Conservation (phyloP, 2,888 invertebrate genomes). For the Erebia epiphron region DNA sequence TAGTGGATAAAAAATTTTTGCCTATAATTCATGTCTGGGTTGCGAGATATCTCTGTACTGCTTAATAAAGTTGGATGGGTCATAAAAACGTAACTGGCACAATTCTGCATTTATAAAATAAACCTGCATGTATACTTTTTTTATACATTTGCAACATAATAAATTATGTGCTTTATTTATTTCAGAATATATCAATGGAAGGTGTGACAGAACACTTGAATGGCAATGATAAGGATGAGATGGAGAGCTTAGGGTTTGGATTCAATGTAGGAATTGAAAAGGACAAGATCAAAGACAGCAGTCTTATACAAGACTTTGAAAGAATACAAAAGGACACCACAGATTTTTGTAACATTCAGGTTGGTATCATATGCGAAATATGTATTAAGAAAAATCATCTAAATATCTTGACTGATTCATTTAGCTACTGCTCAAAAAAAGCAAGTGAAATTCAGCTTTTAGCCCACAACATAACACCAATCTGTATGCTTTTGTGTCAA, state of each 20-base stretch:
- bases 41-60: no score
- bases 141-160: no score
- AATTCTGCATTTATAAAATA: background rate
- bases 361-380: slow-evolving; percentile 39
- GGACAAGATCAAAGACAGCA: slow-evolving; percentile 72
- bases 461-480: no score
- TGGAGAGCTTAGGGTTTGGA: slow-evolving; percentile 76
- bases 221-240: slow-evolving; percentile 70
- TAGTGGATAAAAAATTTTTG: no score
- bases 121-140: background rate
- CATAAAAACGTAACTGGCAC: no score
- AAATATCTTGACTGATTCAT: background rate
- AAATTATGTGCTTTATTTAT: slow-evolving; percentile 31
- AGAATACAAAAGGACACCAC: slow-evolving; percentile 84
- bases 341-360: slow-evolving; percentile 79
- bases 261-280: slow-evolving; percentile 72
- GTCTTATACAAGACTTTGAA: slow-evolving; percentile 82
- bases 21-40: no score
- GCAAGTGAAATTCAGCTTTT: no score
- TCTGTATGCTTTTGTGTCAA: no score
- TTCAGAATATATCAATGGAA: slow-evolving; percentile 73
- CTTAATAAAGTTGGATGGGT: no score
- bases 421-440: background rate
- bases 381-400: background rate
- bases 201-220: slow-evolving; percentile 67